Conservation (phyloP, 2,113 vertebrate genomes). For the Gobio gobio region DNA sequence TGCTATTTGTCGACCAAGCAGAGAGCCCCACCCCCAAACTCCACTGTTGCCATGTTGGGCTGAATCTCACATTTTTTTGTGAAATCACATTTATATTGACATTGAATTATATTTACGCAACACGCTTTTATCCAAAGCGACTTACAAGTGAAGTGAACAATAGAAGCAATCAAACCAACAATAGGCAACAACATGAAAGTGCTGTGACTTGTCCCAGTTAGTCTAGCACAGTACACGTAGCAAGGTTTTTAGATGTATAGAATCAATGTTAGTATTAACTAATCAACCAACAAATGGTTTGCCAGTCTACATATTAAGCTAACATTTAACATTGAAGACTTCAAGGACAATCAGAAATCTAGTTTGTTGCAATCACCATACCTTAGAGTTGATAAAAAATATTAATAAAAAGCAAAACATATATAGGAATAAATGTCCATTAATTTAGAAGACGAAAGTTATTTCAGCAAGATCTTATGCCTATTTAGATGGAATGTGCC, state of each 20-base stretch:
- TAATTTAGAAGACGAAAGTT: background rate
- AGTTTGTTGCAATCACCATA: slow-evolving; percentile 25
- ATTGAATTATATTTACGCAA: no score
- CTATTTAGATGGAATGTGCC: background rate
- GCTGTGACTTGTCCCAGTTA: no score
- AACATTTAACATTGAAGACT: slow-evolving; percentile 10
- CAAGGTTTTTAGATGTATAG: no score
- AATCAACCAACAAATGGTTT: background rate
- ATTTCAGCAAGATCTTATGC: background rate
- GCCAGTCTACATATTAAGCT: background rate
- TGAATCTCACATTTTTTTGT: background rate
- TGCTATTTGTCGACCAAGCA: background rate
- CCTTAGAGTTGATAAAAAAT: slow-evolving; percentile 7
- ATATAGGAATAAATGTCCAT: background rate
- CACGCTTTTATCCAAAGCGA: no score
- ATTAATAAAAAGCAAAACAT: background rate
- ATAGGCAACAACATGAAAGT: no score
- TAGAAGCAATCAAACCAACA: no score
- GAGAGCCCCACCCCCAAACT: background rate
- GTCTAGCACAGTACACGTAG: no score
- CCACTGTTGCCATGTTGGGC: background rate
- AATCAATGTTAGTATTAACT: no score
- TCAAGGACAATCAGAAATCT: slow-evolving; percentile 60
- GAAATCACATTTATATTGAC: no score
- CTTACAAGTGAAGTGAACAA: no score